phyloP scores from a whole-genome alignment of 2,888 invertebrate species.

The Folsomia candida region DNA sequence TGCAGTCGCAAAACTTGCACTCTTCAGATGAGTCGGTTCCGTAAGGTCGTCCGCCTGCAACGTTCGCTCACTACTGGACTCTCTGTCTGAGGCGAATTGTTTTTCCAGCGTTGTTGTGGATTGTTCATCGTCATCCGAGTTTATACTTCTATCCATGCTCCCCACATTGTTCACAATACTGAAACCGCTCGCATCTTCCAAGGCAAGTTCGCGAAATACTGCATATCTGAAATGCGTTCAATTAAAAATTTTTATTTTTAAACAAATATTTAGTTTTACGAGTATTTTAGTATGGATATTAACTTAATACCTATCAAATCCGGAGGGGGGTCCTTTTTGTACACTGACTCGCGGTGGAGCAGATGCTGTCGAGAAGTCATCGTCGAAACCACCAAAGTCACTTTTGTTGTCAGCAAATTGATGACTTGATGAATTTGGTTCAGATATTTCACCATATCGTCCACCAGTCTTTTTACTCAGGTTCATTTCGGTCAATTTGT shows the following conservation, averaged over 20 bases:
- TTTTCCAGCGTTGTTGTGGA: conserved; percentile 37
- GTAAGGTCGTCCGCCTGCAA: conserved; percentile 44
- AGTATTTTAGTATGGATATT: too few relatives aligned
- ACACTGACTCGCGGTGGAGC: conserved; percentile 51
- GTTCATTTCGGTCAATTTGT: conserved; percentile 64
- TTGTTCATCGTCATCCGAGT: conserved; percentile 51
- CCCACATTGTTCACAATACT: conserved; percentile 32
- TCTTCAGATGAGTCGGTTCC: conserved; percentile 23
- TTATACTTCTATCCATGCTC: conserved; percentile 50
- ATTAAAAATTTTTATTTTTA: too few relatives aligned
- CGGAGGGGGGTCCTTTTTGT: neutral
- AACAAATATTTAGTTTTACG: too few relatives aligned
- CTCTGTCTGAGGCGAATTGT: conserved; percentile 34
- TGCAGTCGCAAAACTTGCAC: conserved; percentile 20
- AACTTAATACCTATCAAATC: too few relatives aligned
- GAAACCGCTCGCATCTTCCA: conserved; percentile 61
- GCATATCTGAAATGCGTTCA: conserved; percentile 83
- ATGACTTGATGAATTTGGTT: conserved; percentile 38
- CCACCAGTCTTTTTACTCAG: conserved; percentile 52
- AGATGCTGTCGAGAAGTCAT: conserved; percentile 56
- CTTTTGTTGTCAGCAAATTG: neutral
- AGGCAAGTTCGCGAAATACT: conserved; percentile 77
- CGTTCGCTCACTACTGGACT: conserved; percentile 49
- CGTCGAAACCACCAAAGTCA: conserved; percentile 40
- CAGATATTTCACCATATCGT: conserved; percentile 52